Evolutionary conservation across 2,113 vertebrate species (phyloP).

Genomic region (Rutilus rutilus): DNA sequence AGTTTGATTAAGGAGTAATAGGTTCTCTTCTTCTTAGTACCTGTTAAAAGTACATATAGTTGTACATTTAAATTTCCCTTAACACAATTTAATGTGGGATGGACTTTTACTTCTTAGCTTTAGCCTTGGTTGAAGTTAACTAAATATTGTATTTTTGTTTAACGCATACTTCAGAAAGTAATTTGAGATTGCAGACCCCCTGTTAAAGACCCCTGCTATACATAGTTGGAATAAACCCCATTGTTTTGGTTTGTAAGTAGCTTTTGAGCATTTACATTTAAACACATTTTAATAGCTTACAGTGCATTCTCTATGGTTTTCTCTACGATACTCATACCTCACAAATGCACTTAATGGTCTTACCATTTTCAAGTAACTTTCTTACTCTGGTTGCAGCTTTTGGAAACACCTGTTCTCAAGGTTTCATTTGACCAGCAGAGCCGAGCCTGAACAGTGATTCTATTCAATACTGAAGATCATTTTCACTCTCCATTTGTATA

Average conservation of each 20-base stretch:
- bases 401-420: neutral
- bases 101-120: neutral
- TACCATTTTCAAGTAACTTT: neutral
- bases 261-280: neutral
- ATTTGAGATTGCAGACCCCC: neutral
- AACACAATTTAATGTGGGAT: neutral
- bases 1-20: too few relatives aligned
- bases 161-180: neutral
- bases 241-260: neutral
- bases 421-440: neutral
- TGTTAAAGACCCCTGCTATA: neutral
- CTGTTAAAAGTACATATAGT: neutral
- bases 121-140: neutral
- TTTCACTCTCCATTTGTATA: conserved; percentile 26
- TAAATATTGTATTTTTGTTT: neutral
- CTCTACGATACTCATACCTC: neutral
- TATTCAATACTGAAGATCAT: neutral
- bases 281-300: neutral
- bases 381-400: neutral
- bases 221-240: neutral
- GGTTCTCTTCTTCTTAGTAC: too few relatives aligned
- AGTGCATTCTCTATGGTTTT: neutral
- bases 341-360: neutral
- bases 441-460: neutral
- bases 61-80: neutral